phyloP scores from a whole-genome alignment of 2,113 vertebrate genomes.

The Forbesichthys papilliferus region DNA sequence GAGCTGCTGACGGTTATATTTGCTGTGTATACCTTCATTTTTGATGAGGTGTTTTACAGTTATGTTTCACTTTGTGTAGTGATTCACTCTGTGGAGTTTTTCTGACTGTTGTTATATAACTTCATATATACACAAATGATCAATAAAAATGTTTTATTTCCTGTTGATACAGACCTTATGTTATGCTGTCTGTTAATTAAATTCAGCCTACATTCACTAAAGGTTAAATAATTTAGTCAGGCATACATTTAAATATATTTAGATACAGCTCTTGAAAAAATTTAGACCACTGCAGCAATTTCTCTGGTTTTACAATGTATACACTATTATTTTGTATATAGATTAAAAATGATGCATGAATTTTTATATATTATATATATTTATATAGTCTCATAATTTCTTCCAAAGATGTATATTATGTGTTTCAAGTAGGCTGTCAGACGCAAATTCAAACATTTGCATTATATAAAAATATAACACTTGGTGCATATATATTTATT shows the following conservation, averaged over 20 bases:
- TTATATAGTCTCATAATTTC: too few species aligned
- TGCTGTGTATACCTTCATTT: conserved; percentile 98
- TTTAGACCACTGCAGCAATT: too few species aligned
- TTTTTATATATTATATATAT: too few species aligned
- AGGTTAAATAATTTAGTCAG: not conserved
- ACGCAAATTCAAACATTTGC: too few species aligned
- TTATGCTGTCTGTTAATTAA: conserved; percentile 46
- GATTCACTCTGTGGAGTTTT: conserved; percentile 95
- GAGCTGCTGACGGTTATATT: conserved; percentile 89
- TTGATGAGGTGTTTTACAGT: conserved; percentile 96
- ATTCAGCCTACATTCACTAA: not conserved
- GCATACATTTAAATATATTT: not conserved
- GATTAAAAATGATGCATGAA: too few species aligned
- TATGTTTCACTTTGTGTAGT: conserved; percentile 99
- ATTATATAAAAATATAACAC: too few species aligned
- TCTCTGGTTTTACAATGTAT: too few species aligned
- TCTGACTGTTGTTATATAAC: conserved; percentile 99
- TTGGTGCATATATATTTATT: too few species aligned
- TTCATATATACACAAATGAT: conserved; percentile 97
- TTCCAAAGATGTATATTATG: too few species aligned
- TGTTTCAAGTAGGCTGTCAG: too few species aligned
- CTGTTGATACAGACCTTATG: conserved; percentile 86
- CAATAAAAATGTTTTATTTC: conserved; percentile 99
- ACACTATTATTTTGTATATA: too few species aligned
- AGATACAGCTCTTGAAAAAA: not conserved